Evolutionary conservation across 64 coral and sea anemone genomes (phyloP), one percentile per base, ranked within the genome.

Genomic region (Pachyseris speciosa): DNA sequence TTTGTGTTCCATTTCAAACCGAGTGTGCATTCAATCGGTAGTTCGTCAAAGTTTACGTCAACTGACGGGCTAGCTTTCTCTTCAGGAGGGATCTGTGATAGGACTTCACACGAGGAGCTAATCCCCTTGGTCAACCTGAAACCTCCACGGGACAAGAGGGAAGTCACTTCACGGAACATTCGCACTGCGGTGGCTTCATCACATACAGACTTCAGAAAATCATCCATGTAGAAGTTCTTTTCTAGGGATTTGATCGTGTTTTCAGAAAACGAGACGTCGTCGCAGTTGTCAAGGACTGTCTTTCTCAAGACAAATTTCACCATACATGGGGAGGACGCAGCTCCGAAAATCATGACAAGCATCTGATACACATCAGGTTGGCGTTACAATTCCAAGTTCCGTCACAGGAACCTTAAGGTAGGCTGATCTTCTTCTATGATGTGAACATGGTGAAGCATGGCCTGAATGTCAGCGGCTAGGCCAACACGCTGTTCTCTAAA

Each of bases 191-290:
- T 87, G 43, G 64, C 24, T 87, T 74, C 49, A 28, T 74, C 53
- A 74, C 48, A 70, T 32, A 87, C 47, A 28, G 85, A 87, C 51
- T 87, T 87, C 37, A 87, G 44, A 33, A 87, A 57, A 51, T 87
- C 85, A 45, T 84, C 84, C 91, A 93, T 80, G 80, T 87, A 93
- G 39, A 93, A 81, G 36, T 87, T 93, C 27, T 30, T 53, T n/a
- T 94, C 26, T 16, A 83, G 74, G 37, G 84, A 49, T 42, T 94
- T 38, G 45, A 87, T 80, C 43, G 91, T 88, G 30, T 67, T 84
- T 27, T 0, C 22, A 7, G 84, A 94, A 69, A 94, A 94, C n/a
- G 37, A 9, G 6, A 65, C 42, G 83, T 80, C 84, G 29, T 72
- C 13, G 29, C 74, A 24, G 40, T 87, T 80, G 43, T 94, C 91